Evolutionary conservation across 2,888 invertebrate species (phyloP), one percentile per base, ranked within the genome.

Genomic region (Hydraecia micacea): DNA sequence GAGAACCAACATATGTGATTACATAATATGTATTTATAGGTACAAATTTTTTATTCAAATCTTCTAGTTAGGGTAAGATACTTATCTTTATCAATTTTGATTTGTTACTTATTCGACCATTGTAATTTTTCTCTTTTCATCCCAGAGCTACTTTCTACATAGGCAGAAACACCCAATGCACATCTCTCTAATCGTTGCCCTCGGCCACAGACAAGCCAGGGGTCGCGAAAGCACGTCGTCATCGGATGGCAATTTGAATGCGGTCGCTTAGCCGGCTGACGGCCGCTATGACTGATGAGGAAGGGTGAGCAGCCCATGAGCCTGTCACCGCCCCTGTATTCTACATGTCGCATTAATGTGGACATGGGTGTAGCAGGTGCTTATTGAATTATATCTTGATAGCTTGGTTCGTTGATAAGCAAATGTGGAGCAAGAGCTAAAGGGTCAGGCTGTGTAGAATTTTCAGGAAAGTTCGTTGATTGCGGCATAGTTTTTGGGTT

Each of bases 201-300:
- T 90, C 90, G 94, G 90, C 92, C 93, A 93, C 91, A 94, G 94
- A 92, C 92, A 94, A 94, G 93, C 93, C 94, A 93, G 94, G 96
- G 96, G 95, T 95, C 93, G 94, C 92, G 94, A 96, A 96, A 96
- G 95, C 96, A 95, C 95, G 94, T 90, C 95, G 97, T 97, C 97
- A 97, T 96, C 95, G 95, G 94, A 92, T 93, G 94, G 95, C 95
- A 97, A 97, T 97, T 97, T 97, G 97, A 97, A 96, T 97, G 95
- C 92, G 96, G 95, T 94, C 96, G 96, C 96, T 96, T 96, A 95
- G 96, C 95, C 94, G 94, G 92, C 92, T 94, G 95, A 95, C 95
- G 94, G 90, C 93, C 91, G 93, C 91, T 91, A 96, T 96, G 96
- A 96, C 96, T 96, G 97, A 97, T 97, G 97, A 96, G 95, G 94